Conservation (phyloP, 2,797 vertebrate species). For the Spondyliosoma cantharus region DNA sequence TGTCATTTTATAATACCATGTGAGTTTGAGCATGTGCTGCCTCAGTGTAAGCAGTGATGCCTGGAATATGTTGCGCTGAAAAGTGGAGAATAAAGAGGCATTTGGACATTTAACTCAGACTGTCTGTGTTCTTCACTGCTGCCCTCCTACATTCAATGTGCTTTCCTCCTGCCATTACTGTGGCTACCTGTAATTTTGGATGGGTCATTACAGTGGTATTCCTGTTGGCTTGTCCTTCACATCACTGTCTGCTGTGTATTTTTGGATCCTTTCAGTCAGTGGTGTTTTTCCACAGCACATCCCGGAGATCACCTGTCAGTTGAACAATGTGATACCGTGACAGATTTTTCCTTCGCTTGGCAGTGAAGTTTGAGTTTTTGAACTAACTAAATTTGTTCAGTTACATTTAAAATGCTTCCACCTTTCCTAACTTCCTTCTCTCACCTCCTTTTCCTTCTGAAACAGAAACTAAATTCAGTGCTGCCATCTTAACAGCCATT, state of each 20-base stretch:
- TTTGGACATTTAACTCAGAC: neutral
- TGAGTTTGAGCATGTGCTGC: no score
- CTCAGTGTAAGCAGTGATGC: neutral
- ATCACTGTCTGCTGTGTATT: slow-evolving; percentile 46
- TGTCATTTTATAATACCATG: slow-evolving; percentile 7
- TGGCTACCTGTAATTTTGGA: slow-evolving; percentile 43
- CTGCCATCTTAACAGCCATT: neutral
- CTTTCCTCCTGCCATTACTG: slow-evolving; percentile 30
- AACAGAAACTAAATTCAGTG: neutral
- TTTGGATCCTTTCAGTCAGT: slow-evolving; percentile 41
- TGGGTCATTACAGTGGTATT: slow-evolving; percentile 23
- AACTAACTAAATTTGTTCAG: slow-evolving; percentile 1
- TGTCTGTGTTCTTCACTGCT: slow-evolving; percentile 7
- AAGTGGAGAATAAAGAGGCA: slow-evolving; percentile 40
- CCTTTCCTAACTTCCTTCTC: neutral
- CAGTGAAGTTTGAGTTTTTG: slow-evolving; percentile 2
- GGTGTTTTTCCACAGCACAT: slow-evolving; percentile 22
- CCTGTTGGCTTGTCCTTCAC: slow-evolving; percentile 29
- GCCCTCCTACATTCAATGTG: slow-evolving; percentile 16
- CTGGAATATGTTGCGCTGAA: slow-evolving; percentile 36
- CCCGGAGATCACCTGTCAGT: slow-evolving; percentile 35
- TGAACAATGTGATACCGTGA: slow-evolving; percentile 6
- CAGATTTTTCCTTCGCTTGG: slow-evolving; percentile 17
- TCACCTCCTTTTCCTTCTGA: neutral
- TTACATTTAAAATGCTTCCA: slow-evolving; percentile 6